Conservation (phyloP, 2,797 vertebrate genomes). For the Carapus acus region DNA sequence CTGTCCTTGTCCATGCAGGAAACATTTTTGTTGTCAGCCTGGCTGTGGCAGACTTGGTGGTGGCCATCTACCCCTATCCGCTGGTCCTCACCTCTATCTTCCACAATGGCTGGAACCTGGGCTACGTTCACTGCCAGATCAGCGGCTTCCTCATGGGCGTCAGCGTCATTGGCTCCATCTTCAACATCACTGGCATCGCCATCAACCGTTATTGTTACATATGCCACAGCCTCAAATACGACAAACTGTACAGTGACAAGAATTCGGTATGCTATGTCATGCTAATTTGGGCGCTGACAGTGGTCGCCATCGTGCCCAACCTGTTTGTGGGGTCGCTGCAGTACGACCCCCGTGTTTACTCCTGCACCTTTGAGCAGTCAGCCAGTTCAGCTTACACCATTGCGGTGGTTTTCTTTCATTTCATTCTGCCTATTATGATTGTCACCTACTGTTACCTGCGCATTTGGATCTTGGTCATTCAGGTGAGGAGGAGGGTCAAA, state of each 20-base stretch:
- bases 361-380: constrained; percentile 90
- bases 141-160: constrained; percentile 95
- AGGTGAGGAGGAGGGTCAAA: constrained; percentile 81
- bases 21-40: constrained; percentile 97
- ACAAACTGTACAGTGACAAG: constrained; percentile 87
- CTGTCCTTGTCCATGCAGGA: constrained; percentile 69
- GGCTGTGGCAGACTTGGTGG: constrained; percentile 90
- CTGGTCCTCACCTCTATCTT: constrained; percentile 91
- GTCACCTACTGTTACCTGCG: constrained; percentile 84
- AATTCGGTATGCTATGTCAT: constrained; percentile 88
- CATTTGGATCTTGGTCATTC: constrained; percentile 81
- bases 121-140: constrained; percentile 89
- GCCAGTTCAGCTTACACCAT: constrained; percentile 87
- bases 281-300: constrained; percentile 87
- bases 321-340: constrained; percentile 86
- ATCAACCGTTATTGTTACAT: constrained; percentile 97
- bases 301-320: constrained; percentile 90
- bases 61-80: constrained; percentile 94
- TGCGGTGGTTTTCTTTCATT: constrained; percentile 91
- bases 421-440: constrained; percentile 81
- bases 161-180: constrained; percentile 94
- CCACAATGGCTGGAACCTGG: constrained; percentile 89
- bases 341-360: constrained; percentile 91
- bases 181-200: constrained; percentile 96
- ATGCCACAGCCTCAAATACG: constrained; percentile 93